phyloP scores from a whole-genome alignment of 1,140 invertebrate species.

The Conus ventricosus region DNA sequence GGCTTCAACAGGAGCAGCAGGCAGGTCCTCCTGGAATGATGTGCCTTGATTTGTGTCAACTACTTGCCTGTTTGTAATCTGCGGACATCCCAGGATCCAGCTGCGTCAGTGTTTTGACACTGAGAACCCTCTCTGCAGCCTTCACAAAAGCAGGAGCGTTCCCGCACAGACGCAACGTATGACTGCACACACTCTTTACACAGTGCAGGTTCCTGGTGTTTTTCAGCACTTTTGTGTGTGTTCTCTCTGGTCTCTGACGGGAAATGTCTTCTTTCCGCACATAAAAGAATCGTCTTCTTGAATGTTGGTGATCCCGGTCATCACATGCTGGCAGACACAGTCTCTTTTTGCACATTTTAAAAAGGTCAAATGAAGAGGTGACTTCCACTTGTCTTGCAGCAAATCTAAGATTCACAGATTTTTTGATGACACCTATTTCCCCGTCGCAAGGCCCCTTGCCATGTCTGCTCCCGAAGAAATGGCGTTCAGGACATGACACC shows the following conservation, averaged over 20 bases:
- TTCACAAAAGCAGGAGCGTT: constrained; percentile 41
- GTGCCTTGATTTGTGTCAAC: too few relatives aligned
- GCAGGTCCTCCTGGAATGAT: too few relatives aligned
- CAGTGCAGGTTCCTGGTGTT: constrained; percentile 23
- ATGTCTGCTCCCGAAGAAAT: constrained; percentile 52
- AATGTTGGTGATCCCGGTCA: constrained; percentile 1
- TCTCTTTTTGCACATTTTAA: neutral
- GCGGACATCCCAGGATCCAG: too few relatives aligned
- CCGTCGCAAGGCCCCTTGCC: constrained; percentile 53
- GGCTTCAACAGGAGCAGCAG: too few relatives aligned
- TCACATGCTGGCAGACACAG: too few relatives aligned
- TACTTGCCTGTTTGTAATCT: too few relatives aligned
- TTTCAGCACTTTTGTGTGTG: constrained; percentile 19
- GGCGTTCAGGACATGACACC: constrained; percentile 26
- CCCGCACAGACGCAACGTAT: constrained; percentile 22
- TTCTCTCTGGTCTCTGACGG: constrained; percentile 14
- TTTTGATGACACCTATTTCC: constrained; percentile 46
- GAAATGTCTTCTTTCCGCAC: constrained; percentile 24
- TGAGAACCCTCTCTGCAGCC: constrained; percentile 8
- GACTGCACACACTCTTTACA: constrained; percentile 24
- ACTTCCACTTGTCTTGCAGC: constrained; percentile 25
- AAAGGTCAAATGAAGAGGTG: constrained; percentile 40
- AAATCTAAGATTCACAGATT: constrained; percentile 28
- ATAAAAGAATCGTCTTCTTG: constrained; percentile 31
- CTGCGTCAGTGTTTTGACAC: too few relatives aligned